Conservation (phyloP, 1,140 invertebrate genomes). For the Elymnias hypermnestra region DNA sequence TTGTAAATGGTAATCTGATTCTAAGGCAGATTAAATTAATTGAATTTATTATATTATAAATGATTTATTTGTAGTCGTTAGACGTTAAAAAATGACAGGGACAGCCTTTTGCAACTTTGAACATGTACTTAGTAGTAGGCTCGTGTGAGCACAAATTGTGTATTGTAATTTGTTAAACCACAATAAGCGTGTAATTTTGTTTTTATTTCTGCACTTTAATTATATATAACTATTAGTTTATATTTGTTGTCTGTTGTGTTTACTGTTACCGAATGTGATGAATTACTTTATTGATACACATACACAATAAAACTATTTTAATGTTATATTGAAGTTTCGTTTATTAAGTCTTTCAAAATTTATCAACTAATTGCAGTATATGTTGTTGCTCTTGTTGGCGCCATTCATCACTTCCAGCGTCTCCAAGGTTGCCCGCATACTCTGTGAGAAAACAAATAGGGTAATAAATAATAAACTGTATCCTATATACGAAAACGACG, state of each 20-base stretch:
- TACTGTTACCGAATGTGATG: slow-evolving; percentile 20
- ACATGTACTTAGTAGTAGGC: neutral
- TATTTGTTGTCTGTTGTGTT: slow-evolving; percentile 17
- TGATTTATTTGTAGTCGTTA: too few relatives aligned
- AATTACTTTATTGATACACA: slow-evolving; percentile 15
- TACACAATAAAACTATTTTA: slow-evolving; percentile 22
- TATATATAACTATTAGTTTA: too few relatives aligned
- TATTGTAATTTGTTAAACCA: slow-evolving; percentile 3
- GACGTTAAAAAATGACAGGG: too few relatives aligned
- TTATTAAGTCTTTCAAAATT: slow-evolving; percentile 80
- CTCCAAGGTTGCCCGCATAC: slow-evolving; percentile 96
- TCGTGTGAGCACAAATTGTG: neutral
- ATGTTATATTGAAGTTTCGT: slow-evolving; percentile 12
- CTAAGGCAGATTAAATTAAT: too few relatives aligned
- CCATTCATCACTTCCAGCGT: slow-evolving; percentile 88
- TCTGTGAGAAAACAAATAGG: slow-evolving; percentile 76
- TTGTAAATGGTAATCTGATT: too few relatives aligned
- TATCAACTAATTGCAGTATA: slow-evolving; percentile 94
- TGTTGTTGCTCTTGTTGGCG: slow-evolving; percentile 93
- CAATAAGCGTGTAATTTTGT: slow-evolving; percentile 1
- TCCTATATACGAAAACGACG: too few relatives aligned
- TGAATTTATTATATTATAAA: too few relatives aligned
- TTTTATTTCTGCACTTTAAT: slow-evolving; percentile 12
- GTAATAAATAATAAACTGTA: neutral
- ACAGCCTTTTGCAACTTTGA: too few relatives aligned